A percentile compares a stretch with the other conserved stretches of the same genome.
Evolutionary conservation across 2,797 vertebrate species (phyloP).

Genomic region (Bradypodion pumilum): DNA sequence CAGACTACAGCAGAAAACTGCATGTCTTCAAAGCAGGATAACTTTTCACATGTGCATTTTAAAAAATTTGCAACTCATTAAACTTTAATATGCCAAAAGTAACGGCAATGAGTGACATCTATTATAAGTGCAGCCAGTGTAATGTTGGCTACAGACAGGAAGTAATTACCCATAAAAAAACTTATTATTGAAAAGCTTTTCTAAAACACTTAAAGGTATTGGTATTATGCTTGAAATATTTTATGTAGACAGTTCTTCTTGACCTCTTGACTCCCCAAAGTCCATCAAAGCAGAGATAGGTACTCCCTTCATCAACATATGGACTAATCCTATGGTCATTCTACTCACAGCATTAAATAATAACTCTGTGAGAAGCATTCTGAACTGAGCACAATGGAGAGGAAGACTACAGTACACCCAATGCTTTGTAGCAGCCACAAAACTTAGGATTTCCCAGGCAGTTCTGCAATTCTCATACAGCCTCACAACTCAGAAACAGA

Average conservation of each 20-base stretch:
- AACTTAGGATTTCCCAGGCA: too few species aligned
- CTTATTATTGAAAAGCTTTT: slow-evolving; percentile 31
- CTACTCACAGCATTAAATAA: not conserved
- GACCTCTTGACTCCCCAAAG: slow-evolving; percentile 6
- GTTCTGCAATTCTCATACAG: too few species aligned
- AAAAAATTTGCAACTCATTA: slow-evolving; percentile 34
- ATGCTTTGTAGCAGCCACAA: too few species aligned
- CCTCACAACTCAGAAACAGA: too few species aligned
- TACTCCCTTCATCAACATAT: not conserved
- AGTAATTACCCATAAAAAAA: slow-evolving; percentile 39
- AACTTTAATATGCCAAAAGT: slow-evolving; percentile 35
- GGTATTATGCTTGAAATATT: slow-evolving; percentile 40
- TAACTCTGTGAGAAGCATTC: not conserved
- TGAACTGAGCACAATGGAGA: too few species aligned
- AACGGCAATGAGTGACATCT: slow-evolving; percentile 34
- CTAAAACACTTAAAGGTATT: slow-evolving; percentile 39
- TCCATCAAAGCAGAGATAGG: slow-evolving; percentile 12
- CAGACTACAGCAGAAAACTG: slow-evolving; percentile 23
- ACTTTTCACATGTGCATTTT: slow-evolving; percentile 7
- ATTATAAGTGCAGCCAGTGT: slow-evolving; percentile 40
- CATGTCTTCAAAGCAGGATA: slow-evolving; percentile 21
- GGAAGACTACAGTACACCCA: too few species aligned
- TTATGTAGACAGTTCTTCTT: slow-evolving; percentile 32
- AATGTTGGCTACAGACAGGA: slow-evolving; percentile 34
- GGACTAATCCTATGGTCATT: not conserved